Base-by-base conservation (phyloP, 2,888 invertebrate species). In the Sclerodermus sp. region DNA sequence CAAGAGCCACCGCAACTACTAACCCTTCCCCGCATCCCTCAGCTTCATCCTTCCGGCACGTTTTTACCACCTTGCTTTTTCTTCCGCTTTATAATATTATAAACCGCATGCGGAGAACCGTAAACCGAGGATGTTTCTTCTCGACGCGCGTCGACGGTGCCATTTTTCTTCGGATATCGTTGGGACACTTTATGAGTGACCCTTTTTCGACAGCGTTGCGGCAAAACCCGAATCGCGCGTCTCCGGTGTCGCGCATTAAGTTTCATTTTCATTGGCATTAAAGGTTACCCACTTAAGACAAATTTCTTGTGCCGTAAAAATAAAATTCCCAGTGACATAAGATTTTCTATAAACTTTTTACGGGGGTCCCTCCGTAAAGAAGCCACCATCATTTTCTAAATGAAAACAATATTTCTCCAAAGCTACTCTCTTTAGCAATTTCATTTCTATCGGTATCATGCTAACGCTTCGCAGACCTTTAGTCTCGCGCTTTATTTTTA, bases 91-190 rank as follows among this genome's bases (percentile, higher is more conserved):
- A 40, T 41, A 43, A 55, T 55, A 52, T 49, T 48, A 53, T 53
- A 40, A 52, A 54, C 45, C 45, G 17, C 31, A 39, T 31, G 45
- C 37, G 49, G 39, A 45, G 45, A 36, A 32, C 50, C 47, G 47
- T 56, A 53, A 60, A 56, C 52, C 49, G 49, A 41, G 53, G 49
- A 45, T 49, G 46, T 49, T 53, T 53, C 42, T 45, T 51, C 44
- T 16, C 41, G 23, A 3, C 3, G 8, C 29, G 16, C 13, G 17
- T 10, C 23, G 30, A 43, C 42, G 31, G n/a, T 13, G 34, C 45
- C 45, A 41, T 60, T 52, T 55, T 51, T 45, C 51, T 53, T 43
- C 34, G 47, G 37, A 38, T 34, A 40, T 48, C 48, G 32, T 17
- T 43, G 50, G 38, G 23, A 23, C 23, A 8, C 4, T 23, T 23